Percentiles rank a stretch among this genome's conserved stretches.
These are phyloP conservation scores for Lycocerus yunnanus DNA, from an alignment of 2,888 invertebrate species.

Conservation along the genomic window DNA sequence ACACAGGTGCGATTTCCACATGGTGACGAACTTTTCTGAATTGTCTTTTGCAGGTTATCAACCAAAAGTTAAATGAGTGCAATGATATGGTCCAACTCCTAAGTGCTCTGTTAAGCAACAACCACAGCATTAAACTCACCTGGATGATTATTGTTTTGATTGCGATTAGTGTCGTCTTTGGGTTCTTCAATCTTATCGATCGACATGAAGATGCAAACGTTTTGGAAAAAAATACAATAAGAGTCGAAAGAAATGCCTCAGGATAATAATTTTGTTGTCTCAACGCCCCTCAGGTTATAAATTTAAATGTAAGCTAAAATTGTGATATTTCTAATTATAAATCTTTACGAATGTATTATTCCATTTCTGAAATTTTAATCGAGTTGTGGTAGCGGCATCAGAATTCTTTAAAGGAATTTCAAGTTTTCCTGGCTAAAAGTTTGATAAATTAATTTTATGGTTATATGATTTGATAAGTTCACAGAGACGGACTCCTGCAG, in stretches of 20 bases:
- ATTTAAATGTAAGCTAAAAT: background rate
- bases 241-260: background rate
- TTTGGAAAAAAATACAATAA: background rate
- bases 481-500: too few species aligned
- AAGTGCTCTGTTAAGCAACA: constrained; percentile 87
- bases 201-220: constrained; percentile 56
- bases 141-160: constrained; percentile 98
- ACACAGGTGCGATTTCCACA: constrained; percentile 66
- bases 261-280: background rate
- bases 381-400: too few species aligned
- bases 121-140: constrained; percentile 90
- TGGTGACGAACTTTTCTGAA: background rate
- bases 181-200: constrained; percentile 76
- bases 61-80: constrained; percentile 94
- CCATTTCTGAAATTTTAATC: too few species aligned
- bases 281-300: background rate
- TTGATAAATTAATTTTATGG: too few species aligned
- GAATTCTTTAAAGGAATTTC: too few species aligned
- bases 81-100: constrained; percentile 89
- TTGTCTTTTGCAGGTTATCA: constrained; percentile 75
- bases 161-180: constrained; percentile 91
- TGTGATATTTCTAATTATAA: background rate
- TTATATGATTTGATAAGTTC: too few species aligned
- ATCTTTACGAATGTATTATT: too few species aligned
- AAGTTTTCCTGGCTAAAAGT: too few species aligned